Evolutionary conservation across 2,113 vertebrate genomes (phyloP), one percentile per base, ranked within the genome.

Genomic region (Apteryx mantelli): DNA sequence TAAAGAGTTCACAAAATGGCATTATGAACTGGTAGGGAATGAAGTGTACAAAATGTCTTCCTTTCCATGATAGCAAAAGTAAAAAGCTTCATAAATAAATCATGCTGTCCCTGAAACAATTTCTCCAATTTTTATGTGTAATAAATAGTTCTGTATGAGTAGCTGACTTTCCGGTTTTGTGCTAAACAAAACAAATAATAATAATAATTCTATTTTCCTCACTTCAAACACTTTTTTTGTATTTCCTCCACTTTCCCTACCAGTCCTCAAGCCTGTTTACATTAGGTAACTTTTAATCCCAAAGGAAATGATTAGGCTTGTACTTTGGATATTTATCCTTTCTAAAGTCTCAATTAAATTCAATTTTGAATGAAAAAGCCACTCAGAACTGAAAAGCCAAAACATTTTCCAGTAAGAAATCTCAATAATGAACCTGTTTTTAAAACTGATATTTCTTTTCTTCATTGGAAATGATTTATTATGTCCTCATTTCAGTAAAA

Each of bases 401-500:
- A 85, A 64, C n/a, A 0, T 44, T 58, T 73, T 32, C 5, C 44
- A 42, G 44, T 32, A 8, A 40, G 50, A 36, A 40, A 20, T 16
- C 4, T 71, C n/a, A 30, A 1, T 4, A 32, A 44, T 5, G 30
- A 66, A 20, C 2, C 12, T 53, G 75, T 60, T 2, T 2, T 22
- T 36, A 82, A 55, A 25, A 19, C 4, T 8, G 20, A n/a, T 71
- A 55, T 38, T 56, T 10, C 11, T 61, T 58, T 56, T 71, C 34
- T 56, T 64, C n/a, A 71, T 16, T 44, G 4, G 32, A 50, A 85
- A 66, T 10, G 10, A 44, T 1, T 36, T 85, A 20, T 71, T 64
- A 58, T 21, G 6, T 58, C 17, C 17, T 58, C 15, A 28, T 14
- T 55, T 55, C 53, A 14, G 13, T 55, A 55, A 55, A 55, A 55